Percentiles rank a stretch among this genome's conserved stretches.
phyloP scores from a whole-genome alignment of 2,113 vertebrate genomes.

The Phaethornis superciliosus region DNA sequence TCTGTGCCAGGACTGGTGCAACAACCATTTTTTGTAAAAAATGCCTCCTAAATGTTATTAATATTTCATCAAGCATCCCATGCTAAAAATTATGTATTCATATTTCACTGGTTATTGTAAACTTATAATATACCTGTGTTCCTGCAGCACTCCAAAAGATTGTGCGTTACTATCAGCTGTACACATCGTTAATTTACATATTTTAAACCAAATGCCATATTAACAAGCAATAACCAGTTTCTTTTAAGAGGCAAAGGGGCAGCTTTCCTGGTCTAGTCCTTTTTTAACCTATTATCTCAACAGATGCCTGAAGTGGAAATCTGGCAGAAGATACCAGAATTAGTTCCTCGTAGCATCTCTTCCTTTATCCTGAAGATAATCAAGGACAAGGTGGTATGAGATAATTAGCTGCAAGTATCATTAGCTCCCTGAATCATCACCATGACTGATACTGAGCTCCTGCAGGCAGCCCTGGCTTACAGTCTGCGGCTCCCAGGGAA shows the following conservation, averaged over 20 bases:
- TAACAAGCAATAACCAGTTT: background rate
- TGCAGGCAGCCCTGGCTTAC: constrained; percentile 16
- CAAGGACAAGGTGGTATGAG: background rate
- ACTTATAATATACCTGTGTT: background rate
- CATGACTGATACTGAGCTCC: background rate
- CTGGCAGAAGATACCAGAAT: constrained; percentile 13
- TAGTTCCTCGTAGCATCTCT: background rate
- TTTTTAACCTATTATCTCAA: background rate
- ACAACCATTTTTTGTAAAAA: background rate
- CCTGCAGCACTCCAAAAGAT: background rate
- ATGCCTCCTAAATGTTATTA: background rate
- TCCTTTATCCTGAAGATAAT: background rate
- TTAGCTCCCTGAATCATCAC: constrained; percentile 13
- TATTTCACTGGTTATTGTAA: background rate
- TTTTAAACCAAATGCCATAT: background rate
- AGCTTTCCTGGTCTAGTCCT: background rate
- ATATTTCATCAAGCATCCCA: background rate
- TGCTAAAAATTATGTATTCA: background rate
- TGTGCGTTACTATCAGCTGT: background rate
- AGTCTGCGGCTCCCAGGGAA: background rate
- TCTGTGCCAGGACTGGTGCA: background rate
- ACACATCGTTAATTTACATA: background rate
- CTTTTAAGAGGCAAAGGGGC: background rate
- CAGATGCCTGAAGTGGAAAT: background rate
- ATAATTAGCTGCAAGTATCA: constrained; percentile 49